phyloP scores from a whole-genome alignment of 1,140 invertebrate species.

The Lutraria rhynchaena region DNA sequence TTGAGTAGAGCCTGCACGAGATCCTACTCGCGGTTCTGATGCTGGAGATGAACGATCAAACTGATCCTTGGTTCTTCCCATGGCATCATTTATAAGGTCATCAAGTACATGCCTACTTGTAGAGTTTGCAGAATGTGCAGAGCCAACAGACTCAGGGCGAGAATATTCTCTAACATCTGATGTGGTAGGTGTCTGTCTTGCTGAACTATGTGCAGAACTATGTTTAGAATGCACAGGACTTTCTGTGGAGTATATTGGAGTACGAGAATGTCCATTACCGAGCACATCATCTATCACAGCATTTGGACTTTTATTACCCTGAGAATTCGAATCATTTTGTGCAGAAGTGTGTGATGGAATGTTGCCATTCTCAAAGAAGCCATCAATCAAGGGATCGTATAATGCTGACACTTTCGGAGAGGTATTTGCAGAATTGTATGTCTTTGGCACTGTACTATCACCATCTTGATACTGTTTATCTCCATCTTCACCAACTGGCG shows the following conservation, averaged over 20 bases:
- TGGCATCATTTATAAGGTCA: constrained; percentile 55
- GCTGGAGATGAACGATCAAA: constrained; percentile 7
- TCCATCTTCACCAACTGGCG: constrained; percentile 68
- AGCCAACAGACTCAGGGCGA: constrained; percentile 43
- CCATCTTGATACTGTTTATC: constrained; percentile 64
- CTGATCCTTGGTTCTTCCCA: constrained; percentile 4
- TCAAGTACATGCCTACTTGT: constrained; percentile 51
- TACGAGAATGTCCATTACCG: constrained; percentile 50
- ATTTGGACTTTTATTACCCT: constrained; percentile 11
- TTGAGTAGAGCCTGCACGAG: not conserved
- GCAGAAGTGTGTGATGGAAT: constrained; percentile 16
- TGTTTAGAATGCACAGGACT: constrained; percentile 48
- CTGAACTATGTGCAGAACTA: constrained; percentile 48
- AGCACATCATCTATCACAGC: constrained; percentile 49
- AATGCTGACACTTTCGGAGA: not conserved
- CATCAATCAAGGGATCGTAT: constrained; percentile 58
- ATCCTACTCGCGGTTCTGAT: constrained; percentile 24
- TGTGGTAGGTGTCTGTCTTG: constrained; percentile 61
- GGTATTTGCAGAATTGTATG: not conserved
- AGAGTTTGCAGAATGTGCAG: constrained; percentile 53
- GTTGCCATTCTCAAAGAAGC: constrained; percentile 61
- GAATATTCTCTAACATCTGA: constrained; percentile 58
- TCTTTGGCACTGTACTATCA: constrained; percentile 2
- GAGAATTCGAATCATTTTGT: constrained; percentile 1
- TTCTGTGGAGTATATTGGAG: constrained; percentile 56